A percentile compares a stretch with the other conserved stretches of the same genome.
Conservation (phyloP, 2,888 invertebrate species). For the Myathropa florea region DNA sequence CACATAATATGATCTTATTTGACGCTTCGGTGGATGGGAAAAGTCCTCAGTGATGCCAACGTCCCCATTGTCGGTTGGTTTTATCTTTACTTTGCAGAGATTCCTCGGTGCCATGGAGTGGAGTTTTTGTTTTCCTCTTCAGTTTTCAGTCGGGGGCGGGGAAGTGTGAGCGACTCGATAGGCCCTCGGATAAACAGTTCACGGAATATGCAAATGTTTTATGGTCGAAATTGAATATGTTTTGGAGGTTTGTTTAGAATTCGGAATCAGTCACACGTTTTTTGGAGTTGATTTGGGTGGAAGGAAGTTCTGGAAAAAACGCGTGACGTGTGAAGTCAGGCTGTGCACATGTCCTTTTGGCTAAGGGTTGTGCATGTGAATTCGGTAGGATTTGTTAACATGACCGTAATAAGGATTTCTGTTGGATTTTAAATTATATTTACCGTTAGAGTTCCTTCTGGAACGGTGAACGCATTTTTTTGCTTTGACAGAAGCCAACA, state of each 20-base stretch:
- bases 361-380: conserved; percentile 34
- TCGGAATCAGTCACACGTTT: neutral
- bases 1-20: conserved; percentile 68
- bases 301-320: conserved; percentile 31
- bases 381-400: conserved; percentile 37
- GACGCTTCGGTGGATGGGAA: conserved; percentile 70
- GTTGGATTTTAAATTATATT: neutral
- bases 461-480: neutral
- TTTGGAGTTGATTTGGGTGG: conserved; percentile 9
- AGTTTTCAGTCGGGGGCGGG: conserved; percentile 3
- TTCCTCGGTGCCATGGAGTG: conserved; percentile 53
- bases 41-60: conserved; percentile 56
- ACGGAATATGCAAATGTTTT: conserved; percentile 66
- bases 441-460: neutral
- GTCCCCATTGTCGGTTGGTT: conserved; percentile 55
- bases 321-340: conserved; percentile 53
- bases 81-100: conserved; percentile 71
- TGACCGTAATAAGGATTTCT: neutral
- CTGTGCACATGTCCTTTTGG: conserved; percentile 29
- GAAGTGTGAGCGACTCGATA: conserved; percentile 26
- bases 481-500: too few relatives aligned
- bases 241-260: conserved; percentile 15
- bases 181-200: conserved; percentile 24
- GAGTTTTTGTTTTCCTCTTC: conserved; percentile 26
- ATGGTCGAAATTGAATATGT: conserved; percentile 45